Conservation (phyloP, 1,140 invertebrate genomes). For the Diplogasteroides magnus region DNA sequence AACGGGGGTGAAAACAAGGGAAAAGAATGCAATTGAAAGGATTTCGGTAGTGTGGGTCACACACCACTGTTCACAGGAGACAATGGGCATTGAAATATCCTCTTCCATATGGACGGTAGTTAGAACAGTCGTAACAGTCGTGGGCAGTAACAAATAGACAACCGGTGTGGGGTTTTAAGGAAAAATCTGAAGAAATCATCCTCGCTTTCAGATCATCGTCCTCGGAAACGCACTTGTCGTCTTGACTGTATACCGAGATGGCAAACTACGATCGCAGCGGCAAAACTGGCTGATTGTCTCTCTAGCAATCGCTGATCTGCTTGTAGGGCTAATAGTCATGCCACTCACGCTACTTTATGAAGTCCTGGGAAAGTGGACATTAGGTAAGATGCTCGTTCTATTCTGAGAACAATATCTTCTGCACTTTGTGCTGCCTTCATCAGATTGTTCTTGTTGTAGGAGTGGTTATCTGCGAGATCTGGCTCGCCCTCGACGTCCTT, state of each 20-base stretch:
- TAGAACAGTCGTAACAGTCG: too few relatives aligned
- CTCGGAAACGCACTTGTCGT: slow-evolving; percentile 51
- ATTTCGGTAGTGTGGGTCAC: too few relatives aligned
- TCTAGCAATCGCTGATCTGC: slow-evolving; percentile 65
- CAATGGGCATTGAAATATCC: too few relatives aligned
- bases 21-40: too few relatives aligned
- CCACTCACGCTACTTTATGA: slow-evolving; percentile 65
- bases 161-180: too few relatives aligned
- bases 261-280: slow-evolving; percentile 49
- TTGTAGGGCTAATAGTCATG: slow-evolving; percentile 66
- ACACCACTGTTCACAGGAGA: too few relatives aligned
- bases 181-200: slow-evolving; percentile 6
- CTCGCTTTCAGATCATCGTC: slow-evolving; percentile 43
- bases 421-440: not conserved
- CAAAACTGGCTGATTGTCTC: slow-evolving; percentile 67
- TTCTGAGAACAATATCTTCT: too few relatives aligned
- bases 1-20: too few relatives aligned
- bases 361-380: slow-evolving; percentile 62
- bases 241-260: slow-evolving; percentile 50
- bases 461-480: slow-evolving; percentile 51
- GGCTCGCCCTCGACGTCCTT: slow-evolving; percentile 64
- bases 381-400: slow-evolving; percentile 61
- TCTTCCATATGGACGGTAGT: too few relatives aligned
- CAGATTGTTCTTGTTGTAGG: slow-evolving; percentile 30
- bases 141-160: too few relatives aligned